Evolutionary conservation across 2,797 vertebrate species (phyloP).

Genomic region (Babyrousa celebensis): DNA sequence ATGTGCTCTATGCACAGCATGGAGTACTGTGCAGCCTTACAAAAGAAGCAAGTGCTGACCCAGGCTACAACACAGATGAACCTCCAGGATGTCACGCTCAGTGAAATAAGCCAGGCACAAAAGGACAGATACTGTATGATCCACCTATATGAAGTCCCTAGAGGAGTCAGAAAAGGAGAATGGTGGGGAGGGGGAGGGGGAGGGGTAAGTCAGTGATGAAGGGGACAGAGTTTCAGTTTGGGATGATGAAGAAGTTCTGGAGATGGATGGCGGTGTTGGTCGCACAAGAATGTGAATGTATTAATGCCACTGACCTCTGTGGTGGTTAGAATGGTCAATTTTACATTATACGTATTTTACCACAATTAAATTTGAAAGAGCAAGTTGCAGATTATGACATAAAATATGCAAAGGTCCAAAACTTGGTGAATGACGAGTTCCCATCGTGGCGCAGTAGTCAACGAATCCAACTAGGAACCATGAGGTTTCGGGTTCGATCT

Average conservation of each 20-base stretch:
- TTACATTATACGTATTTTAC: neutral
- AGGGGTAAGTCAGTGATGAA: no score
- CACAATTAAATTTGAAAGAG: neutral
- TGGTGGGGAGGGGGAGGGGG: neutral
- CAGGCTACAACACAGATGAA: rapidly evolving
- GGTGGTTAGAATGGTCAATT: neutral
- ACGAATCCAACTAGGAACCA: no score
- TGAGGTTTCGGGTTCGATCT: no score
- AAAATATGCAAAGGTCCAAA: neutral
- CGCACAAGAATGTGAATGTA: rapidly evolving
- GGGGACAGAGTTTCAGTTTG: neutral
- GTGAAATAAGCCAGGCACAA: no score
- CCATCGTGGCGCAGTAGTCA: no score
- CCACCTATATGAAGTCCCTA: rapidly evolving
- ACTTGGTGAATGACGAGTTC: neutral
- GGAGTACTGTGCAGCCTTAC: neutral
- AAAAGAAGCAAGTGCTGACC: neutral
- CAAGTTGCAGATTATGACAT: neutral
- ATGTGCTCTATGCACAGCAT: rapidly evolving
- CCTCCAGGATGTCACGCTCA: rapidly evolving
- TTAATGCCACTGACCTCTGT: no score
- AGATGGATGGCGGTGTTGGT: neutral
- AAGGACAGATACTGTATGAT: neutral
- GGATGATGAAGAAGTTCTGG: neutral
- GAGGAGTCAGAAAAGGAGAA: neutral